Percentiles rank a stretch among this genome's conserved stretches.
Conservation (phyloP, 2,113 vertebrate species). For the Balaenoptera acutorostrata region DNA sequence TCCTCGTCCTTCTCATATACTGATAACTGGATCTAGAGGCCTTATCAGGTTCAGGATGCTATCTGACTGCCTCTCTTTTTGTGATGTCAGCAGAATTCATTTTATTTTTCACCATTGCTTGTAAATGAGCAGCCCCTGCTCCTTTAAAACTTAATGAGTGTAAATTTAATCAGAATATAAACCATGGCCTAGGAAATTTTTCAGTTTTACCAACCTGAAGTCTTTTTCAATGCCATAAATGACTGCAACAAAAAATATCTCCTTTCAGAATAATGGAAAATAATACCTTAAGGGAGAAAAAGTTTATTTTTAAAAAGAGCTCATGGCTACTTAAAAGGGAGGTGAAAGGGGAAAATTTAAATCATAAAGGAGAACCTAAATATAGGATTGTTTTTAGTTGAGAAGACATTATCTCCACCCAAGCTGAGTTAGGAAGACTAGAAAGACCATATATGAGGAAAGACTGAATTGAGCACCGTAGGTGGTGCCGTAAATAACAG, state of each 20-base stretch:
- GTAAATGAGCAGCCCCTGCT: not conserved
- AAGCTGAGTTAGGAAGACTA: not conserved
- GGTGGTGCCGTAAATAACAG: not conserved
- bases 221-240: slow-evolving; percentile 9
- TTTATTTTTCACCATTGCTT: not conserved
- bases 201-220: not conserved
- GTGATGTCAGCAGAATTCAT: not conserved
- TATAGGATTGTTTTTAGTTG: not conserved
- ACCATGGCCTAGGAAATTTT: not conserved
- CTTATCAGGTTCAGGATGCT: not conserved
- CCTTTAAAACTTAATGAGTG: not conserved
- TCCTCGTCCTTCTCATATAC: not conserved
- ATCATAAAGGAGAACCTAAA: slow-evolving; percentile 36
- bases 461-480: accelerated
- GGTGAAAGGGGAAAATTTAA: slow-evolving; percentile 27
- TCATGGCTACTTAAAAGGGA: not conserved
- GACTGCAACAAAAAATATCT: slow-evolving; percentile 9
- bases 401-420: not conserved
- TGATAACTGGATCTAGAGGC: not conserved
- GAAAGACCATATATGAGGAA: not conserved
- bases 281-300: not conserved
- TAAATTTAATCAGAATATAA: not conserved
- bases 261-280: slow-evolving; percentile 15
- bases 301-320: not conserved
- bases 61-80: not conserved